Base-by-base conservation (phyloP, 1,140 invertebrate species). In the Bradysia coprophila region DNA sequence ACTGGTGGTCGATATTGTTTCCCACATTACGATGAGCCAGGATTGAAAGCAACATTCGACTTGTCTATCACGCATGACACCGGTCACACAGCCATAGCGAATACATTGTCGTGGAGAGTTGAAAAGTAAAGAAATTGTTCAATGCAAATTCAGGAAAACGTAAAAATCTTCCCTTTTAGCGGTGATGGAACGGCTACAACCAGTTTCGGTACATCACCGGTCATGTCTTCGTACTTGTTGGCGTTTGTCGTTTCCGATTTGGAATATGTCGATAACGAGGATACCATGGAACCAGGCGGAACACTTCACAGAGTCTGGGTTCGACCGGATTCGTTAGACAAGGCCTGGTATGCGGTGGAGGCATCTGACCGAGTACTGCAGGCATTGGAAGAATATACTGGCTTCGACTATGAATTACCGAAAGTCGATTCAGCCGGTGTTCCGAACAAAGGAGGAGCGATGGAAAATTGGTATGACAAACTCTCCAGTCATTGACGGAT, bases 1-100 rank as follows among this genome's bases (percentile, higher is more conserved):
- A 83, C 75, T 0, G 75, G 78, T 55, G 84, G 87, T 1, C 67
- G 88, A 6, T 68, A 75, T 43, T 81, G 79, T 1, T 91, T 92
- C 52, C 88, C 89, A 0, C 91, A 86, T 56, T 86, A 84, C 52
- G 90, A 95, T 55, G 89, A 95, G 52, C 90, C 91, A 0, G 63
- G 53, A 1, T 69, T 87, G 45, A 89, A 92, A 52, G 81, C 88
- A 0, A 74, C 58, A 3, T 92, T 89, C 50, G 66, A 60, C 16
- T 67, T 90, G 13, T 71, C 61, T 10, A 61, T 90, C 22, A 68
- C 67, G 2, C 67, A 75, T 44, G 58, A 65, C 33, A 51, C 63
- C 9, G 62, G 69, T 13, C 72, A 75, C 50, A 71, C 61, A 6
- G 64, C 74, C 1, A 59, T 88, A 13, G 81, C 79, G 34, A 91